Percentiles rank a stretch among this genome's conserved stretches.
Evolutionary conservation across 37 sponge, comb jelly and placozoan genomes (phyloP).

Genomic region (Hexactinellida sp.): DNA sequence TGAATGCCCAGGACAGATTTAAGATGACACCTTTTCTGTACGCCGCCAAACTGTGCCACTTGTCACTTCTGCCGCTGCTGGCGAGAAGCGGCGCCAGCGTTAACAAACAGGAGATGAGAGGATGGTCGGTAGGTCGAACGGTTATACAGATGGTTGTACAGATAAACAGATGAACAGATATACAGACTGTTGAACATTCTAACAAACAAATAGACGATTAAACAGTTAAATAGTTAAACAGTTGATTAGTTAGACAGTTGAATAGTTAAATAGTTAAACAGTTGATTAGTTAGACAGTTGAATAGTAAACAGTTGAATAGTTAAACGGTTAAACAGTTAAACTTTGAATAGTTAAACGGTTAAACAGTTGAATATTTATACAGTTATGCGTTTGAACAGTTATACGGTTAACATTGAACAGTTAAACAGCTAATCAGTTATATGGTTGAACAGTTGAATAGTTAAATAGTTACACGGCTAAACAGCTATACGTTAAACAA

Average conservation of each 20-base stretch:
- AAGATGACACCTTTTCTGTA: constrained; percentile 53
- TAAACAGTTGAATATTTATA: too few relatives aligned
- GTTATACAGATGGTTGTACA: not conserved
- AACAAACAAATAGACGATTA: not conserved
- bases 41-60: constrained; percentile 29
- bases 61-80: constrained; percentile 22
- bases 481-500: too few relatives aligned
- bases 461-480: too few relatives aligned
- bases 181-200: not conserved
- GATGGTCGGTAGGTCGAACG: constrained; percentile 49
- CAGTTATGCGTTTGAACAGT: not conserved
- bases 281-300: too few relatives aligned
- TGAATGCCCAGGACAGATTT: constrained; percentile 46
- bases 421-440: not conserved
- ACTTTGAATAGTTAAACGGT: too few relatives aligned
- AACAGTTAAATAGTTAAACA: too few relatives aligned
- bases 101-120: constrained; percentile 48
- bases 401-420: not conserved
- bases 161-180: not conserved
- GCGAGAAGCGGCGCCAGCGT: constrained; percentile 25
- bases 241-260: too few relatives aligned
- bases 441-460: too few relatives aligned
- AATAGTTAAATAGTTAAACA: too few relatives aligned
- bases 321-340: too few relatives aligned
- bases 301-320: too few relatives aligned